phyloP scores from a whole-genome alignment of 1,140 invertebrate genomes.

The Tetramorium parvispinum region DNA sequence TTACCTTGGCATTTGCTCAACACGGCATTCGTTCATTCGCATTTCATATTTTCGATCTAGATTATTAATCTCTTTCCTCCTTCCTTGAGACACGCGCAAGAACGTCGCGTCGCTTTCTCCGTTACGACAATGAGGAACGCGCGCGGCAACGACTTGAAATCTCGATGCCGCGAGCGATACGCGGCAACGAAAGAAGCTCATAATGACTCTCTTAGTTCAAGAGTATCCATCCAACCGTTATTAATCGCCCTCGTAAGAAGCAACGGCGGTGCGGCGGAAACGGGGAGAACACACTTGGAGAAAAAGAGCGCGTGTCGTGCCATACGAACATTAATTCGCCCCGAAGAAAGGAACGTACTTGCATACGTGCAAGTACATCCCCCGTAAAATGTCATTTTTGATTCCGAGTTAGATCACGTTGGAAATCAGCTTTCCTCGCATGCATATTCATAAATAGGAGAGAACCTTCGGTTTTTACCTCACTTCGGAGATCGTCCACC shows the following conservation, averaged over 20 bases:
- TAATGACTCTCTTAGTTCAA: constrained; percentile 49
- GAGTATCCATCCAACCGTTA: constrained; percentile 39
- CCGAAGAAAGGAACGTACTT: constrained; percentile 24
- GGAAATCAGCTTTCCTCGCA: constrained; percentile 58
- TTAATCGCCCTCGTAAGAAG: constrained; percentile 53
- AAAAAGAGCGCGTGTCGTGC: constrained; percentile 72
- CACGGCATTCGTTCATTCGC: background rate
- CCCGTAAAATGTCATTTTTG: constrained; percentile 63
- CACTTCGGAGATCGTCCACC: background rate
- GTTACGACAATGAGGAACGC: constrained; percentile 10
- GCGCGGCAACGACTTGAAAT: constrained; percentile 5
- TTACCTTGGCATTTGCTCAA: background rate
- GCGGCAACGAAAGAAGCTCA: constrained; percentile 34
- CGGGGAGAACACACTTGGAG: constrained; percentile 40
- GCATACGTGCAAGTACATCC: constrained; percentile 48
- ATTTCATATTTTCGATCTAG: background rate
- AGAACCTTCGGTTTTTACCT: constrained; percentile 61
- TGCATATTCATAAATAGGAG: constrained; percentile 81
- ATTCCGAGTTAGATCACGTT: constrained; percentile 40
- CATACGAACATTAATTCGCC: constrained; percentile 70
- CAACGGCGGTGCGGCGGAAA: constrained; percentile 14
- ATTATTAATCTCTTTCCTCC: background rate
- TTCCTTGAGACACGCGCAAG: background rate
- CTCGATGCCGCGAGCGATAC: constrained; percentile 39
- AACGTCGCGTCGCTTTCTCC: background rate